Conservation (phyloP, 2,797 vertebrate species). For the Muscicapa striata region DNA sequence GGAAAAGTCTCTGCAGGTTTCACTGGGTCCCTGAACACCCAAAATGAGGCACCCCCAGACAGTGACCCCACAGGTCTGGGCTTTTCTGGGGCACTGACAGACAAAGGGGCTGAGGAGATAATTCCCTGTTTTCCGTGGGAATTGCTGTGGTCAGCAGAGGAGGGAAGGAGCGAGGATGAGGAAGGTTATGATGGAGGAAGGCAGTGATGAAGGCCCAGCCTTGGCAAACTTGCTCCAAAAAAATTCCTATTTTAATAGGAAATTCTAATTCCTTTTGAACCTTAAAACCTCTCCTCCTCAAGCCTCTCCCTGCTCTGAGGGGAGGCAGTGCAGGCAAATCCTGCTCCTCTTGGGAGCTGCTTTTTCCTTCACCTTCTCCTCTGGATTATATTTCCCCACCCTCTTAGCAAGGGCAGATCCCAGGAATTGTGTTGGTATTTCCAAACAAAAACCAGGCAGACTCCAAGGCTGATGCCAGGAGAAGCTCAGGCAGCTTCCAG, state of each 20-base stretch:
- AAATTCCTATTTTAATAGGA: not conserved
- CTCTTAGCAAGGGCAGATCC: not conserved
- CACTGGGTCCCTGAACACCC: not conserved
- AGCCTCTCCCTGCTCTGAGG: not conserved
- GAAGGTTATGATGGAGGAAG: not conserved
- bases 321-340: not conserved
- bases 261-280: not conserved
- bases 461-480: not conserved
- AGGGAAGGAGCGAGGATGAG: not conserved
- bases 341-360: fast-evolving
- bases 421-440: fast-evolving
- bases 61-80: fast-evolving
- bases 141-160: fast-evolving
- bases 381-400: not conserved
- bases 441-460: fast-evolving
- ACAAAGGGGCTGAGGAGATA: not conserved
- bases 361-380: not conserved
- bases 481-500: not conserved
- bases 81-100: not conserved
- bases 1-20: not conserved
- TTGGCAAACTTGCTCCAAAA: not conserved
- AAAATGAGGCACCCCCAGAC: fast-evolving
- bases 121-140: not conserved
- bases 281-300: not conserved
- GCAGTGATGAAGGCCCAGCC: not conserved